phyloP scores from a whole-genome alignment of 2,113 vertebrate species.

The rat (Rattus norvegicus) region DNA sequence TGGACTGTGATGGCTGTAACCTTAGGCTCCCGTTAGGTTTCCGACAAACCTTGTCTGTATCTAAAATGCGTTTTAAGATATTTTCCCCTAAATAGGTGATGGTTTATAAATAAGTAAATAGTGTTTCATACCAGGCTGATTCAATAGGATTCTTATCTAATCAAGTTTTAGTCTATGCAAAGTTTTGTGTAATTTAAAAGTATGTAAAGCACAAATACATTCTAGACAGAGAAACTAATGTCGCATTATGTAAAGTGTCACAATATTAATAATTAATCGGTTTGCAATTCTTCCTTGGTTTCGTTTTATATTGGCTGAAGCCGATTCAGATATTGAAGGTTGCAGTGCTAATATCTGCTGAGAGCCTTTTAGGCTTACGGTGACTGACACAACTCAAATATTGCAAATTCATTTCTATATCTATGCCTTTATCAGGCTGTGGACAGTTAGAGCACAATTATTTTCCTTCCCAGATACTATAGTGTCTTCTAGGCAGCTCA shows the following conservation, averaged over 20 bases:
- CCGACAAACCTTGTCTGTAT: constrained; percentile 21
- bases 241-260: neutral
- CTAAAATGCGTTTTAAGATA: neutral
- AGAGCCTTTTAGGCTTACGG: neutral
- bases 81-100: neutral
- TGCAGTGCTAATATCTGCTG: neutral
- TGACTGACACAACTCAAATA: neutral
- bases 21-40: constrained; percentile 49
- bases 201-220: constrained; percentile 28
- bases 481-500: neutral
- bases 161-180: neutral
- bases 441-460: neutral
- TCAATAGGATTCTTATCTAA: constrained; percentile 12
- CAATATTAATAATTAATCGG: neutral
- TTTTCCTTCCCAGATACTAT: neutral
- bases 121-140: constrained; percentile 21
- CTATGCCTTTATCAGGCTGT: neutral
- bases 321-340: neutral
- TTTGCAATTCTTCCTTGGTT: neutral
- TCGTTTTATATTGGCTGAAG: neutral
- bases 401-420: neutral
- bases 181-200: neutral
- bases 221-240: neutral
- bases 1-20: neutral
- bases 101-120: constrained; percentile 41